A percentile compares a stretch with the other conserved stretches of the same genome.
These are phyloP conservation scores for Neoaliturus tenellus DNA, from an alignment of 2,888 invertebrate species.

Conservation along the genomic window DNA sequence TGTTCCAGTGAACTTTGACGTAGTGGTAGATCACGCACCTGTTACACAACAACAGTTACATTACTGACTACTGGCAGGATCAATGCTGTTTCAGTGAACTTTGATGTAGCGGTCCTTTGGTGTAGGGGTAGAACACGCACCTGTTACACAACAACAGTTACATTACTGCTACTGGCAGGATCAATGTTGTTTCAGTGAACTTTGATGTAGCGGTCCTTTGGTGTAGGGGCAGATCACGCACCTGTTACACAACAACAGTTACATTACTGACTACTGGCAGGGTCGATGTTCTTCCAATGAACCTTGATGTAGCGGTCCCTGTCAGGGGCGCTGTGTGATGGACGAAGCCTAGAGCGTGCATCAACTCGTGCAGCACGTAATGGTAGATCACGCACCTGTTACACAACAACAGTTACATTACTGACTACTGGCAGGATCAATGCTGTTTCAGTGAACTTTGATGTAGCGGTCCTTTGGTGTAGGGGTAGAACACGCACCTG, in stretches of 20 bases:
- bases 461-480: too few relatives aligned
- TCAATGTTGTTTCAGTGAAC: slow-evolving; percentile 73
- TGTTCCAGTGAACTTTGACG: slow-evolving; percentile 72
- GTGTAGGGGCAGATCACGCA: too few relatives aligned
- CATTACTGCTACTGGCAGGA: not conserved
- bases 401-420: not conserved
- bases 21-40: too few relatives aligned
- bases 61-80: slow-evolving; percentile 57
- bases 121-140: too few relatives aligned
- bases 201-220: too few relatives aligned
- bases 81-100: slow-evolving; percentile 73
- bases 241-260: not conserved
- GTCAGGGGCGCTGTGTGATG: slow-evolving; percentile 75
- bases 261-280: not conserved
- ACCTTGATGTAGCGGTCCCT: slow-evolving; percentile 74
- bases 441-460: not conserved
- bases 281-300: slow-evolving; percentile 72
- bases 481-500: too few relatives aligned
- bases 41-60: not conserved
- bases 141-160: not conserved
- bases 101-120: too few relatives aligned
- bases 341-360: slow-evolving; percentile 75
- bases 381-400: slow-evolving; percentile 72
- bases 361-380: slow-evolving; percentile 76
- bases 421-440: not conserved